These are phyloP conservation scores for Rana temporaria DNA, from an alignment of 2,113 vertebrate genomes.

Conservation along the genomic window DNA sequence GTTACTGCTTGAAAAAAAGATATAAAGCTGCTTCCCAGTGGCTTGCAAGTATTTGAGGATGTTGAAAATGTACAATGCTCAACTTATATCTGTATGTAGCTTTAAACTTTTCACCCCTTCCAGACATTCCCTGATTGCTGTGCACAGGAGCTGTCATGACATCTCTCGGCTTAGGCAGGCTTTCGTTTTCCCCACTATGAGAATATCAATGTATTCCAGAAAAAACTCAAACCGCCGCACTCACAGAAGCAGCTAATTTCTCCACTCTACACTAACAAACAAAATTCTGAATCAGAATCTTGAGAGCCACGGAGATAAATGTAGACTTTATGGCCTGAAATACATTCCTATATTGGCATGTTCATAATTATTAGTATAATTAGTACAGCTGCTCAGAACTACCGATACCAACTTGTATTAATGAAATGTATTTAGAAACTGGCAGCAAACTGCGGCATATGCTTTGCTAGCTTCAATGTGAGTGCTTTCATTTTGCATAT, in stretches of 20 bases:
- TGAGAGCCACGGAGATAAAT: not conserved
- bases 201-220: slow-evolving; percentile 21
- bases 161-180: slow-evolving; percentile 14
- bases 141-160: slow-evolving; percentile 19
- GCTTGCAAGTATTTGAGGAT: not conserved
- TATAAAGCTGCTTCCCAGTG: not conserved
- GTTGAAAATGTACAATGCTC: not conserved
- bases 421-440: too few relatives aligned
- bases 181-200: slow-evolving; percentile 16
- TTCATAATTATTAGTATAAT: too few relatives aligned
- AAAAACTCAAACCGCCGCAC: not conserved
- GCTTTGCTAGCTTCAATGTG: too few relatives aligned
- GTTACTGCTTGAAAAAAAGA: not conserved
- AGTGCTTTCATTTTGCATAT: too few relatives aligned
- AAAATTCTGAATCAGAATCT: not conserved
- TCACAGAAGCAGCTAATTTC: not conserved
- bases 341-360: too few relatives aligned
- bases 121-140: not conserved
- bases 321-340: not conserved
- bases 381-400: too few relatives aligned
- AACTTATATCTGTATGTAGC: slow-evolving; percentile 2
- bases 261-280: not conserved
- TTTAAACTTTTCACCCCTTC: slow-evolving; percentile 31
- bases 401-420: too few relatives aligned
- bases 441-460: too few relatives aligned